These are phyloP conservation scores for Eupithecia exiguata DNA, from an alignment of 2,888 invertebrate species.

Conservation along the genomic window DNA sequence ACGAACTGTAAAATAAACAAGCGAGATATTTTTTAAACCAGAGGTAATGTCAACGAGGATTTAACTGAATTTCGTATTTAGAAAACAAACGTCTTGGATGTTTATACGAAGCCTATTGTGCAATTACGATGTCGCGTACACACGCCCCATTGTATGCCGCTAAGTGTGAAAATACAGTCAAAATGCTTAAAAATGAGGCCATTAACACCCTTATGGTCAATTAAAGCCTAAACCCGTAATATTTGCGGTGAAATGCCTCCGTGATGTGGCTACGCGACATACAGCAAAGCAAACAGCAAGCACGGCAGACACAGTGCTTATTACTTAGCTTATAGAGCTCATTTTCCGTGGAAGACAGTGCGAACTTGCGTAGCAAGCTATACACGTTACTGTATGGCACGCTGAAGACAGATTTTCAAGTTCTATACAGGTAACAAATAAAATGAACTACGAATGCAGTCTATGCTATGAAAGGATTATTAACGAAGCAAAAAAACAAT, in stretches of 20 bases:
- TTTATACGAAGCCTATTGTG: neutral
- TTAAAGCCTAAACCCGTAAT: constrained; percentile 80
- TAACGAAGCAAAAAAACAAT: constrained; percentile 16
- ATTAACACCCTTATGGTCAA: constrained; percentile 57
- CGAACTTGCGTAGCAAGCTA: constrained; percentile 21
- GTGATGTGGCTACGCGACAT: constrained; percentile 40
- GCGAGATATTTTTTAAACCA: neutral
- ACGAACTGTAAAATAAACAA: neutral
- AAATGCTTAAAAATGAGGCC: constrained; percentile 40
- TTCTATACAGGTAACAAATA: constrained; percentile 10
- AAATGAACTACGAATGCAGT: constrained; percentile 7
- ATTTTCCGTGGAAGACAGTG: constrained; percentile 31
- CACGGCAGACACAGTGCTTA: constrained; percentile 26
- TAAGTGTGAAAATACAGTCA: constrained; percentile 16
- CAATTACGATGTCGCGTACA: neutral
- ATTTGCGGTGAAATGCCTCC: constrained; percentile 68
- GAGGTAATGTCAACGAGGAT: constrained; percentile 5
- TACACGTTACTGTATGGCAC: constrained; percentile 33
- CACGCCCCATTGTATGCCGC: constrained; percentile 1
- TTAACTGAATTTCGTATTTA: constrained; percentile 35
- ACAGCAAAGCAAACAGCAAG: constrained; percentile 37
- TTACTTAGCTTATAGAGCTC: constrained; percentile 16
- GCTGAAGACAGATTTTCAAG: constrained; percentile 21
- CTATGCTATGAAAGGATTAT: neutral
- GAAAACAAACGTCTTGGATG: constrained; percentile 15